Evolutionary conservation across 2,888 invertebrate species (phyloP), one percentile per base, ranked within the genome.

Genomic region (Ectemnius continuus): DNA sequence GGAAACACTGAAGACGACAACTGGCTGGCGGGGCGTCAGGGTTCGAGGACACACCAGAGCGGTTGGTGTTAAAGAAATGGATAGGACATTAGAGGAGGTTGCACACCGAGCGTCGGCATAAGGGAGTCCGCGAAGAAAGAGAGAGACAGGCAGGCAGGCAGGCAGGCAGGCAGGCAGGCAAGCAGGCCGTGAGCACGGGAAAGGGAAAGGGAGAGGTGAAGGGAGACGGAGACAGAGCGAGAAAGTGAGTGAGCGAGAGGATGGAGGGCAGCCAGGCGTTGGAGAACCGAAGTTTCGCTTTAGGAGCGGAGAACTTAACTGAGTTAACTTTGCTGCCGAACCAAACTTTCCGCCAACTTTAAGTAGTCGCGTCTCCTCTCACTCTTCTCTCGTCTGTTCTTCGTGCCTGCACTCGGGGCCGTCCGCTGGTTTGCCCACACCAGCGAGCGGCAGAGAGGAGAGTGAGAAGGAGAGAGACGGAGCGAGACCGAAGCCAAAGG

Each of bases 251-350:
- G 60, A 67, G 70, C 11, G 18, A 67, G 73, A 73, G 68, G 75
- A 56, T 47, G 73, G 73, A 61, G 69, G 76, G 60, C 65, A 62
- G 76, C 82, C 78, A 77, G 81, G 79, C 79, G 82, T 80, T 76
- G 81, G 86, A 84, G 87, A 87, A 85, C 84, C 86, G 85, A 90
- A 90, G 89, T 89, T 90, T 90, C 86, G 87, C 87, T 88, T 87
- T 85, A 83, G 85, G 83, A 87, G 84, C 81, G 84, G 86, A 86
- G 88, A 90, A 90, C 90, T 90, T 89, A 90, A 90, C 90, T 90
- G 87, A 90, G 90, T 90, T 90, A 90, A 90, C 90, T 90, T 90
- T 89, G 88, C 90, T 90, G 88, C 88, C 87, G 89, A 89, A 87
- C 87, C 86, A 88, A 90, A 90, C 86, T 90, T 90, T 90, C 87